Evolutionary conservation across 2,888 invertebrate species (phyloP), one percentile per base, ranked within the genome.

Genomic region (Tenthredo amoena): DNA sequence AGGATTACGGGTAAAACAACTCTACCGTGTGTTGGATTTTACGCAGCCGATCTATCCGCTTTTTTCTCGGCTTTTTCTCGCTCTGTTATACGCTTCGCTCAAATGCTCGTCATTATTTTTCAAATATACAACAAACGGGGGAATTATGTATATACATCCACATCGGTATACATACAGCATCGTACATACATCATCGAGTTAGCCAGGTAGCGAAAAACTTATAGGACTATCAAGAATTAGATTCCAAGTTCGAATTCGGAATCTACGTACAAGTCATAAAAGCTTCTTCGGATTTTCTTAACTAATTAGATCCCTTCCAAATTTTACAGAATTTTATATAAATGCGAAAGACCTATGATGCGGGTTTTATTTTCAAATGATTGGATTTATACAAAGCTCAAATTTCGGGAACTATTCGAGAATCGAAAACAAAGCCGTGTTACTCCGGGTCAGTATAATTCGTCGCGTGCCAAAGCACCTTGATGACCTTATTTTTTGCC

Each of bases 1-100:
- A 92, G 92, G 92, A 92, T 92, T 92, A 92, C 90, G 92, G 91
- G 83, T 83, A 71, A 71, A 83, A 83, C 83, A 71, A 68, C 83
- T 83, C 83, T 68, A 83, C 26, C 83, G 83, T 71, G 83, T 83
- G 83, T 71, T 47, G 83, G 83, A 83, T 83, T 83, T 71, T 83
- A 83, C 83, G 68, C 83, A 71, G 83, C 65, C 83, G 34, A 68
- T 83, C 68, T 47, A 21, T 34, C 65, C 37, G 26, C 68, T 21
- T n/a, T 81, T 81, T 40, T 58, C 10, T 62, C 34, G 5, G 21
- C 12, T 81, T n/a, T 47, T 47, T 77, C 50, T 47, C 72, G 40
- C 77, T 77, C 55, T 15, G 37, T 68, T 68, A 68, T 77, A 50
- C 77, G 34, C 18, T 31, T 77, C 72, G 12, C 40, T 43, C 40